phyloP scores from a whole-genome alignment of 2,113 vertebrate genomes.

The Mormyrus lacerda region DNA sequence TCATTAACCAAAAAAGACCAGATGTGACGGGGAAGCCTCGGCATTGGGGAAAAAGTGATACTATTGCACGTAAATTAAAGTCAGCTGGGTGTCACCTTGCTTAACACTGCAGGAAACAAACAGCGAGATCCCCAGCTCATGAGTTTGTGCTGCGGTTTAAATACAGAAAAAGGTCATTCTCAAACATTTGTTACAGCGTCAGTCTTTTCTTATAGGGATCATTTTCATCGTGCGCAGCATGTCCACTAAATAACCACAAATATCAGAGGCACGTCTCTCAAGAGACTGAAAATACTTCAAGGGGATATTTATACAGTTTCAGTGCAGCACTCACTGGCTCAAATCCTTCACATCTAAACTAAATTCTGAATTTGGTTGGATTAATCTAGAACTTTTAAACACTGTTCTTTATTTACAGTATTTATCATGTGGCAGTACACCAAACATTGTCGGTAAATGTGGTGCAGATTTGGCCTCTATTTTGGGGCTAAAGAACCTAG shows the following conservation, averaged over 20 bases:
- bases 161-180: neutral
- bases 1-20: neutral
- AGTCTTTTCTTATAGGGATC: neutral
- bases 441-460: neutral
- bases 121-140: neutral
- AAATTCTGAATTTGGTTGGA: neutral
- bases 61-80: neutral
- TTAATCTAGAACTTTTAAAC: neutral
- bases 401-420: neutral
- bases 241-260: conserved; percentile 8
- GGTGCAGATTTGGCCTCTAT: neutral
- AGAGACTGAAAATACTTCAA: conserved; percentile 3
- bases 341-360: neutral
- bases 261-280: neutral
- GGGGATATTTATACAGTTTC: neutral
- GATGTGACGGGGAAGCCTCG: neutral
- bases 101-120: neutral
- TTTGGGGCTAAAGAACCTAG: neutral
- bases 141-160: neutral
- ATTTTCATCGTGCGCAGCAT: neutral
- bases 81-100: neutral
- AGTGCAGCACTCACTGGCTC: neutral
- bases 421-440: neutral
- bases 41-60: neutral
- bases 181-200: neutral